Base-by-base conservation (phyloP, 2,888 invertebrate genomes). In the Acanthopleura granulata region DNA sequence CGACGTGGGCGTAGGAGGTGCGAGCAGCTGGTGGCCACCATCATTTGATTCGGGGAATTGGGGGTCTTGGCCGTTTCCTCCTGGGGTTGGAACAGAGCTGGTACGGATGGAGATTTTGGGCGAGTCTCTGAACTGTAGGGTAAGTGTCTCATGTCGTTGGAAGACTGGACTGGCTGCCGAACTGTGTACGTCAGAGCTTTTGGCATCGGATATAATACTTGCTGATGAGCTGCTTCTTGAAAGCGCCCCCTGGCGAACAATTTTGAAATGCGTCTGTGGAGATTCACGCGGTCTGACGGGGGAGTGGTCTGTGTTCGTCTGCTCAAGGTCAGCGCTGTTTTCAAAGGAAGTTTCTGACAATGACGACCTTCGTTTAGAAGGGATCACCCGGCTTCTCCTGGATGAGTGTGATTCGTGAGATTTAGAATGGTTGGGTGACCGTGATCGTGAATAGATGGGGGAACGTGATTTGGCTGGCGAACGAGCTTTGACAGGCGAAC, bases 151-250 rank as follows among this genome's bases (percentile, higher is more conserved):
- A 22, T 66, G 66, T 40, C 71, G 71, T 15, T 40, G 50, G 49
- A 49, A 51, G 30, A 69, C 30, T n/a, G 73, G 74, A 57, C 72
- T 74, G 3, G 73, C 50, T 11, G 72, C 40, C 22, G 27, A 40
- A n/a, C 73, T 74, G 6, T 72, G 74, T 30, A 50, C 25, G n/a
- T 76, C 76, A n/a, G 77, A 75, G 62, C 73, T 51, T 40, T 75
- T 74, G 40, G 75, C 70, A 49, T 84, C 84, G 4, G 83, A 82
- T 50, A 80, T 73, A 25, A 84, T 62, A 78, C 84, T 84, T 27
- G 71, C 72, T 14, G 83, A 82, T 11, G 84, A 84, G 72, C 82
- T 82, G 72, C 84, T 84, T 62, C 76, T 77, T 57, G 77, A 82
- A 6, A 76, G 57, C 9, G 80, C 82, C 57, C 80, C 74, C 66